These are phyloP conservation scores for Steinernema scapterisci DNA, from an alignment of 2,888 invertebrate species.

Conservation along the genomic window DNA sequence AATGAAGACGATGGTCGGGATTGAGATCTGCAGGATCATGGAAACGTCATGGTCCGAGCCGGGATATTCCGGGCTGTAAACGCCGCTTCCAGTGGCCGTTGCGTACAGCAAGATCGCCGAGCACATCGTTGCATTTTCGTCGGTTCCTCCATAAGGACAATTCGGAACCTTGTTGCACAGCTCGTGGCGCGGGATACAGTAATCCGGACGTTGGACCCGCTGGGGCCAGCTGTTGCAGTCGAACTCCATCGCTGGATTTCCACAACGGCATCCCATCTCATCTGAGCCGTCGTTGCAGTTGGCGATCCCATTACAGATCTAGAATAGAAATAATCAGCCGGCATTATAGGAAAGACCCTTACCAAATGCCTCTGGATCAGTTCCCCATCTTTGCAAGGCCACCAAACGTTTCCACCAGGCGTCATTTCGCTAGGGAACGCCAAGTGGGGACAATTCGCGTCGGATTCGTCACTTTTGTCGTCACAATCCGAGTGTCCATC, in stretches of 20 bases:
- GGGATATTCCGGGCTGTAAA: background rate
- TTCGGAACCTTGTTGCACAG: constrained; percentile 42
- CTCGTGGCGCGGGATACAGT: constrained; percentile 38
- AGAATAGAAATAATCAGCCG: background rate
- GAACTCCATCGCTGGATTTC: constrained; percentile 38
- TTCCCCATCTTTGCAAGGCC: constrained; percentile 42
- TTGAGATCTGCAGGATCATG: background rate
- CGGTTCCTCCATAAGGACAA: constrained; percentile 45
- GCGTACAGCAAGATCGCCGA: background rate
- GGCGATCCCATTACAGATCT: constrained; percentile 44
- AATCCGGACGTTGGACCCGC: background rate
- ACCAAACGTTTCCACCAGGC: constrained; percentile 25
- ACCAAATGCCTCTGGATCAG: constrained; percentile 35
- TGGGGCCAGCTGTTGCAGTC: constrained; percentile 44
- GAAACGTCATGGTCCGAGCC: background rate
- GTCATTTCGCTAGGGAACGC: background rate
- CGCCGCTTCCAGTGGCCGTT: background rate
- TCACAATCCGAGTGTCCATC: constrained; percentile 39
- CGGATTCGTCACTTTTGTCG: constrained; percentile 38
- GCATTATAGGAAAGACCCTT: background rate
- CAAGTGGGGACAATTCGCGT: constrained; percentile 31
- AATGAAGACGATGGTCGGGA: background rate
- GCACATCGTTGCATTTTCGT: constrained; percentile 33
- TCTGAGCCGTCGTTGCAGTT: constrained; percentile 47
- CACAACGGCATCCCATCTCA: constrained; percentile 44